Conservation (phyloP, 2,888 invertebrate species). For the Apodemia zela region DNA sequence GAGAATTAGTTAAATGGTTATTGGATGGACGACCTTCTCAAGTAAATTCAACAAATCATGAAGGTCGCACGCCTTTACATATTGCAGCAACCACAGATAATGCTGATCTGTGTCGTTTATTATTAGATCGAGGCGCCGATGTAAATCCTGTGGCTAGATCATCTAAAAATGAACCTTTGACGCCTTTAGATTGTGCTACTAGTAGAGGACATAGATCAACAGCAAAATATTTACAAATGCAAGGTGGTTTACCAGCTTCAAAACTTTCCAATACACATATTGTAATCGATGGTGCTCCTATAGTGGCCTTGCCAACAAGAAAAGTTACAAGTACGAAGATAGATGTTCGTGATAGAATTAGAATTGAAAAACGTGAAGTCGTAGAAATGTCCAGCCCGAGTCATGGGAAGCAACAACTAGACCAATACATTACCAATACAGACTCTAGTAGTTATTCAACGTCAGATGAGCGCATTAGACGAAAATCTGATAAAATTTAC, state of each 20-base stretch:
- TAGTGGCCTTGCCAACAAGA: conserved; percentile 65
- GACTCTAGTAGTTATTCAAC: conserved; percentile 70
- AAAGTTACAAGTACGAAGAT: conserved; percentile 77
- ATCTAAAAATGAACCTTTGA: conserved; percentile 90
- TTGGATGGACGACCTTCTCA: conserved; percentile 90
- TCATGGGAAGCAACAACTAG: conserved; percentile 49
- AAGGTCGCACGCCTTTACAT: conserved; percentile 95
- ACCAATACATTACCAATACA: conserved; percentile 43
- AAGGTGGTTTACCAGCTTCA: conserved; percentile 91
- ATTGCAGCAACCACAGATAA: conserved; percentile 96
- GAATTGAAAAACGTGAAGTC: conserved; percentile 74
- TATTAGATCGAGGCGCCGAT: conserved; percentile 91
- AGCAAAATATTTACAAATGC: conserved; percentile 94
- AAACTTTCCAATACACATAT: conserved; percentile 80
- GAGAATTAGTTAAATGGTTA: conserved; percentile 94
- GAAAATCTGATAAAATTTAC: conserved; percentile 47
- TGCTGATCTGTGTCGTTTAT: conserved; percentile 93
- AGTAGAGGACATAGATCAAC: conserved; percentile 92
- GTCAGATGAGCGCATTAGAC: conserved; percentile 60
- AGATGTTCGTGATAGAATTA: conserved; percentile 69
- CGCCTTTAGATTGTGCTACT: conserved; percentile 94
- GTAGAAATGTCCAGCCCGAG: conserved; percentile 70
- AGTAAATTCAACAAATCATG: conserved; percentile 93
- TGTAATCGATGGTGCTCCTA: conserved; percentile 64
- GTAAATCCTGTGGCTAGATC: conserved; percentile 92